Evolutionary conservation across 2,888 invertebrate genomes (phyloP).

Genomic region (Elgonia sp.): DNA sequence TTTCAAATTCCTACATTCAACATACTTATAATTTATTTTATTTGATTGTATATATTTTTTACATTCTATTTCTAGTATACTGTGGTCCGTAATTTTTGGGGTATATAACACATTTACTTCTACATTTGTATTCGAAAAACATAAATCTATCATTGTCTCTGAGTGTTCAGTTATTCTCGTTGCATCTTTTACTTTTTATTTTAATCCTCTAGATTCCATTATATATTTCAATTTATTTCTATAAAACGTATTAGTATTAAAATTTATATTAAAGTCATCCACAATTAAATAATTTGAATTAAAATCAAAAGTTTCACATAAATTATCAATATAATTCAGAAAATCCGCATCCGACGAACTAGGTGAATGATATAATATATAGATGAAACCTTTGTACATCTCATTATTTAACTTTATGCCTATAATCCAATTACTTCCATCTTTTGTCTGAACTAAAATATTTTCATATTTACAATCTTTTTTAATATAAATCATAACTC

Average conservation of each 20-base stretch:
- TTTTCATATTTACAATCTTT: conserved; percentile 2
- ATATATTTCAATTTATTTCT: conserved; percentile 5
- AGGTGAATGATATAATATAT: too few species aligned
- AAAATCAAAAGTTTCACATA: too few species aligned
- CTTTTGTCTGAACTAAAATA: not conserved
- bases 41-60: not conserved
- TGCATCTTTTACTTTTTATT: not conserved
- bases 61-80: not conserved
- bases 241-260: not conserved
- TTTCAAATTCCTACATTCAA: too few species aligned
- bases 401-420: conserved; percentile 7
- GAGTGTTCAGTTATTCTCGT: not conserved
- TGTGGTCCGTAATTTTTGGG: not conserved
- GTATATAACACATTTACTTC: not conserved
- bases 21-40: too few species aligned
- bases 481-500: conserved; percentile 4
- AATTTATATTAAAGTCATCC: conserved; percentile 17
- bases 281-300: conserved; percentile 2
- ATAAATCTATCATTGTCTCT: not conserved
- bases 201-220: too few species aligned
- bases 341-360: too few species aligned
- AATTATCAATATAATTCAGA: too few species aligned
- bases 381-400: not conserved
- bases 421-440: conserved; percentile 1
- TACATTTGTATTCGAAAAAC: conserved; percentile 3